Conservation (phyloP, 2,113 vertebrate species). For the Scalopus aquaticus region DNA sequence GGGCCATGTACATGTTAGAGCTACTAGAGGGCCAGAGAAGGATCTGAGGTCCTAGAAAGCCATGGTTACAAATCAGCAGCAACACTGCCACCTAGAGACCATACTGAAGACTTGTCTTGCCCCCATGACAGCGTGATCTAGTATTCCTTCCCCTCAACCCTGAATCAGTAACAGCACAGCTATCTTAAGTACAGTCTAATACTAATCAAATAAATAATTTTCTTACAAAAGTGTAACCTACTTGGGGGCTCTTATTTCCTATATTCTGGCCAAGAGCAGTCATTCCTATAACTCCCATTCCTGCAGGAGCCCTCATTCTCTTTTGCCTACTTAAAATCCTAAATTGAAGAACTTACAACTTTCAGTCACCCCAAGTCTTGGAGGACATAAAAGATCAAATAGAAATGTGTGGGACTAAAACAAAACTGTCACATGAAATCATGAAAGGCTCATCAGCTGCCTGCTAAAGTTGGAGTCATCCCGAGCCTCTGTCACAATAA, state of each 20-base stretch:
- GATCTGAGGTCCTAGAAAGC: background rate
- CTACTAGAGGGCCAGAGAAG: background rate
- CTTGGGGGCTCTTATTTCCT: background rate
- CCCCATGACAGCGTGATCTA: background rate
- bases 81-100: conserved; percentile 13
- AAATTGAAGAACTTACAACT: background rate
- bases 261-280: background rate
- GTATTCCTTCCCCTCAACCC: background rate
- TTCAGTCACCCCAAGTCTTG: background rate
- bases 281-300: background rate
- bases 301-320: background rate
- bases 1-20: background rate
- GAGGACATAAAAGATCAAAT: background rate
- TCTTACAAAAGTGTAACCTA: background rate
- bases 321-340: background rate
- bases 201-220: background rate
- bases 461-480: background rate
- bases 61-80: background rate
- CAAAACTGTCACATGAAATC: background rate
- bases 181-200: background rate
- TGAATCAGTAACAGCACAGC: background rate
- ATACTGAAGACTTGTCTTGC: background rate
- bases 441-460: background rate
- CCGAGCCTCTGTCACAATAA: background rate
- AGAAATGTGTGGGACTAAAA: conserved; percentile 9